Evolutionary conservation across 2,888 invertebrate species (phyloP), one percentile per base, ranked within the genome.

Genomic region (Sisyra nigra): DNA sequence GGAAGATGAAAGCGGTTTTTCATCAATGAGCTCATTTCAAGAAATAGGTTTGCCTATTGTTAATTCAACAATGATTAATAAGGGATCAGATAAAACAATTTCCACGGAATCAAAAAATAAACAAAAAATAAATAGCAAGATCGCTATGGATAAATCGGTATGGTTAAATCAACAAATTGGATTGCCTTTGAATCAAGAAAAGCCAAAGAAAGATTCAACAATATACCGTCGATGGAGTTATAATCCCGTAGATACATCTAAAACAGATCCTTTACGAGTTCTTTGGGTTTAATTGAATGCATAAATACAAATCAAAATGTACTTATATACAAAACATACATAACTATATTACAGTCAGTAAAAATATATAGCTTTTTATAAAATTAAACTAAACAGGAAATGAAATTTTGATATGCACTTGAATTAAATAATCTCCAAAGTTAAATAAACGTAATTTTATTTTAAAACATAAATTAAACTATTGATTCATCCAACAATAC

Each of bases 1-100:
- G 8, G 86, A 86, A 57, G 84, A 85, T 53, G 86, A 86, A 60
- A 86, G 85, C 56, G 86, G 86, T 19, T 86, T 86, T 61, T 84
- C 84, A 10, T 85, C 85, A 7, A 80, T 86, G 70, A 84, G 76
- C 59, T 85, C 85, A 6, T 85, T 84, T 57, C 83, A 85, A 62
- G 85, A 86, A 56, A 74, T 84, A 38, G 83, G 83, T 9, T 65
- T 84, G 53, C 82, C 37, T n/a, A 17, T 57, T n/a, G 48, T 55
- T n/a, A 54, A 55, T 47, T 55, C 57, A 18, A 54, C 54, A n/a
- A 48, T 50, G 47, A 47, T 48, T 14, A 52, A 52, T 44, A 37
- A 13, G 11, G 14, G 2, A 19, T 17, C 17, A 37, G 19, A 37
- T 9, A 51, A 49, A 42, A 53, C 49, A 45, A 47, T 43, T 37